A percentile compares a stretch with the other conserved stretches of the same genome.
Evolutionary conservation across 2,797 vertebrate genomes (phyloP).

Genomic region (Catharus ustulatus): DNA sequence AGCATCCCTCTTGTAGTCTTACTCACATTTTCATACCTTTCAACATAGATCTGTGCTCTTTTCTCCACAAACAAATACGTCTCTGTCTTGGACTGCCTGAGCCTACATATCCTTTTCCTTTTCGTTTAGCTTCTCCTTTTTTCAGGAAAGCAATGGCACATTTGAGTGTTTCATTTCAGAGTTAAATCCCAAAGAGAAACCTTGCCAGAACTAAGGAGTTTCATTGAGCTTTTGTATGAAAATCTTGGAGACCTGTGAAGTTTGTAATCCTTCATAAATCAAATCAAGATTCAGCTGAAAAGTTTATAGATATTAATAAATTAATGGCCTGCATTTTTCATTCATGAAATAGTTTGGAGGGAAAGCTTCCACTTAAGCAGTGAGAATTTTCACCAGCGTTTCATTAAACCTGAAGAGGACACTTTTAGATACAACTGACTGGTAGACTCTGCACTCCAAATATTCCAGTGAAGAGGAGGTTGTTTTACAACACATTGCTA

Average conservation of each 20-base stretch:
- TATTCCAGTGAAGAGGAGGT: constrained; percentile 27
- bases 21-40: not conserved
- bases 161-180: not conserved
- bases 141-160: not conserved
- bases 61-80: not conserved
- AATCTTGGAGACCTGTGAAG: not conserved
- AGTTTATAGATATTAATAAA: not conserved
- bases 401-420: not conserved
- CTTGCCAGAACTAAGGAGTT: not conserved
- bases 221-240: not conserved
- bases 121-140: not conserved
- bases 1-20: not conserved
- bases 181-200: not conserved
- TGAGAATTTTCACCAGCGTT: not conserved
- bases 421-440: constrained; percentile 4
- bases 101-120: not conserved
- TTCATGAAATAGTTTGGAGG: not conserved
- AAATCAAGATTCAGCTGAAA: not conserved
- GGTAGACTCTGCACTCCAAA: not conserved
- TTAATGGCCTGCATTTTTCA: not conserved
- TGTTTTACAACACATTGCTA: constrained; percentile 16
- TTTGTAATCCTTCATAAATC: not conserved
- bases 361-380: not conserved
- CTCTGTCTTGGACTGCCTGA: not conserved
- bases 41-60: not conserved